phyloP scores from a whole-genome alignment of 2,888 invertebrate genomes.

The Pollenia angustigena region DNA sequence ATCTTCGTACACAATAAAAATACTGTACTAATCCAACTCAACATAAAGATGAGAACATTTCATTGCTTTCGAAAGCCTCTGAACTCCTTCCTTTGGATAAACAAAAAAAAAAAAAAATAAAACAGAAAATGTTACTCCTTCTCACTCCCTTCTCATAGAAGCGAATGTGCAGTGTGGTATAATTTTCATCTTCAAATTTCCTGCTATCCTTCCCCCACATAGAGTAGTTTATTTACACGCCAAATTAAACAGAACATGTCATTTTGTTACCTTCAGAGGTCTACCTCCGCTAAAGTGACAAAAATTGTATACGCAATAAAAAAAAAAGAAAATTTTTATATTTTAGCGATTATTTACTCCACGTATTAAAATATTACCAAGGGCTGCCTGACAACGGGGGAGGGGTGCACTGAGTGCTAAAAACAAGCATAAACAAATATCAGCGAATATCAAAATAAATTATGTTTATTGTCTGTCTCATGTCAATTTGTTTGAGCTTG shows the following conservation, averaged over 20 bases:
- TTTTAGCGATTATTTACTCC: background rate
- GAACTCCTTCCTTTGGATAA: too few relatives aligned
- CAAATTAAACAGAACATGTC: slow-evolving; percentile 6
- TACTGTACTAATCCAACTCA: too few relatives aligned
- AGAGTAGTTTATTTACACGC: background rate
- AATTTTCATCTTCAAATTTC: background rate
- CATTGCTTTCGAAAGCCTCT: too few relatives aligned
- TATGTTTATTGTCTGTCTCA: slow-evolving; percentile 42
- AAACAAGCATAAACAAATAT: slow-evolving; percentile 10
- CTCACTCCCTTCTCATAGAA: too few relatives aligned
- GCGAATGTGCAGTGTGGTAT: too few relatives aligned
- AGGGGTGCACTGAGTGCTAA: background rate
- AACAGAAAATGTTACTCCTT: too few relatives aligned
- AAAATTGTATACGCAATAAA: background rate
- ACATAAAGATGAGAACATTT: too few relatives aligned
- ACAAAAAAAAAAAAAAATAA: too few relatives aligned
- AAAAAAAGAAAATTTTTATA: background rate
- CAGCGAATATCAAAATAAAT: slow-evolving; percentile 38
- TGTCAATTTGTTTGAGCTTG: slow-evolving; percentile 30
- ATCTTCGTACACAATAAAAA: too few relatives aligned
- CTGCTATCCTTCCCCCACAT: background rate
- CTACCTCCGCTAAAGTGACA: slow-evolving; percentile 3
- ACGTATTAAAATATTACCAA: background rate
- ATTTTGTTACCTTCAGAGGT: slow-evolving; percentile 1
- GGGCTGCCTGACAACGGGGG: background rate